phyloP scores from a whole-genome alignment of 2,797 vertebrate species.

The Sebastiscus tertius region DNA sequence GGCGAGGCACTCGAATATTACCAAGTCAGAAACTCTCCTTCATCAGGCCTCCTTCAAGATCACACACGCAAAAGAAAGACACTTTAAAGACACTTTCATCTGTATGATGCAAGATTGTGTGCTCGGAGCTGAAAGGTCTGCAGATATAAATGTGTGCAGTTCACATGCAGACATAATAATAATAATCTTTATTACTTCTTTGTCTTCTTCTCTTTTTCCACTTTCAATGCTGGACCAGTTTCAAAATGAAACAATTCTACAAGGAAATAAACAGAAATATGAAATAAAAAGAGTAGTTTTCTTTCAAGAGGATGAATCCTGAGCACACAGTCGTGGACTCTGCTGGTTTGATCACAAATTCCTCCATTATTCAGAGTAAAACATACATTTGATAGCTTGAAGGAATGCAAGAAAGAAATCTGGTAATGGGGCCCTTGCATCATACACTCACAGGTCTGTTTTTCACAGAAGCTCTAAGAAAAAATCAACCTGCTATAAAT shows the following conservation, averaged over 20 bases:
- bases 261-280: not conserved
- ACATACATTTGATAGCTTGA: not conserved
- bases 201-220: not conserved
- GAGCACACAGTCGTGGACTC: not conserved
- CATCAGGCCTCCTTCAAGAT: constrained; percentile 27
- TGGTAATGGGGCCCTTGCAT: not conserved
- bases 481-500: not conserved
- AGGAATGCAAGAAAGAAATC: not conserved
- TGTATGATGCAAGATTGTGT: constrained; percentile 9
- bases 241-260: not conserved
- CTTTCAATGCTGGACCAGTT: not conserved
- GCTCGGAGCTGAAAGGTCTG: not conserved
- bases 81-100: not conserved
- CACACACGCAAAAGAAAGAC: constrained; percentile 6
- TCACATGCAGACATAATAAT: not conserved
- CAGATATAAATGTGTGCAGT: not conserved
- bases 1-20: constrained; percentile 63
- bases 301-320: not conserved
- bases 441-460: not conserved
- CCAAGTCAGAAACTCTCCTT: constrained; percentile 49
- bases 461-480: not conserved
- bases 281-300: not conserved
- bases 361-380: not conserved
- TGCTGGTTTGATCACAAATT: not conserved
- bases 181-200: not conserved